Base-by-base conservation (phyloP, 2,113 vertebrate genomes). In the Xerus inauris region DNA sequence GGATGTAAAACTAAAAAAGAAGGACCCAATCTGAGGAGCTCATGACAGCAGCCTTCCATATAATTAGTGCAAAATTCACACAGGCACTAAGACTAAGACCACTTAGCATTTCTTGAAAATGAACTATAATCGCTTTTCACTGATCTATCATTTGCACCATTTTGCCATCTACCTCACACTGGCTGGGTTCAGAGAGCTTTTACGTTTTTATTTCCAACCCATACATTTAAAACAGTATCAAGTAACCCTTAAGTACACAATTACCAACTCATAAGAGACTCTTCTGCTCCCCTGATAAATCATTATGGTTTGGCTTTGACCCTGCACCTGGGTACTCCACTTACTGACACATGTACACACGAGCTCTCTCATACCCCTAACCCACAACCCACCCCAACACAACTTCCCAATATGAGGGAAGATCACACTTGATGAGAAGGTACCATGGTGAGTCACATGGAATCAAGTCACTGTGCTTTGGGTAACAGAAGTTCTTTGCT, bases 211-310 rank as follows among this genome's bases (percentile, higher is more conserved):
- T 92, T 94, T 94, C 94, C 91, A 96, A 93, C 71, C 87, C 73
- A 88, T 93, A 96, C 80, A 95, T 97, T 91, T 95, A 96, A 94
- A 93, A 87, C 87, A 96, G 83, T 91, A 96, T 98, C 94, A 81
- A 94, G 90, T 98, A 97, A 97, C 94, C 69, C 79, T 86, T 93
- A 97, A 97, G 94, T 94, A 95, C 51, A 97, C 94, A 96, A 97
- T 94, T 95, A 96, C 81, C 76, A 87, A 88, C 71, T 95, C 96
- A 54, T 77, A 40, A 90, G 96, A 96, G 96, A 94, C 87, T 59
- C 89, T 93, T 77, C 35, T 0, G 0, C 51, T 97, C 96, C 94
- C 93, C 16, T 89, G 94, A 96, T 82, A 96, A 89, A 96, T 96
- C 91, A 86, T 95, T 90, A 97, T 12, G 72, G 71, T 75, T 94